Percentiles rank a stretch among this genome's conserved stretches.
phyloP scores from a whole-genome alignment of 2,888 invertebrate genomes.

The Cotesia congregata region DNA sequence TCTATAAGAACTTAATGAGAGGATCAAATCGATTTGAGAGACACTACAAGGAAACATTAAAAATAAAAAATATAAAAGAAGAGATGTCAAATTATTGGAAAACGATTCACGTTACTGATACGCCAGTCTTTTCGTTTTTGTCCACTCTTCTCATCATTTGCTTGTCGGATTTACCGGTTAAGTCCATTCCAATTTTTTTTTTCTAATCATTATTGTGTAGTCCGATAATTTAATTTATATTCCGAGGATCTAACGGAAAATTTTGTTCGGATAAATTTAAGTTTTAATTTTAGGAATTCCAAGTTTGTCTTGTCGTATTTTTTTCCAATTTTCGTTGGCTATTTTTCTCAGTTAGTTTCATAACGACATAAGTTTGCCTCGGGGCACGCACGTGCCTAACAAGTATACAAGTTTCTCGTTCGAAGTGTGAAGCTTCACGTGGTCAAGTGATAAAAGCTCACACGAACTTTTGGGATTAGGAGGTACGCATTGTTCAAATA shows the following conservation, averaged over 20 bases:
- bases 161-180: neutral
- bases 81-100: neutral
- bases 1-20: neutral
- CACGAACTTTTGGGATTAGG: neutral
- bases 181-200: neutral
- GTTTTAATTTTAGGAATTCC: neutral
- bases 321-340: neutral
- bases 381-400: neutral
- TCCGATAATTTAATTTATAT: neutral
- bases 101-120: neutral
- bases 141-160: neutral
- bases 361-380: neutral
- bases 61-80: neutral
- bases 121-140: neutral
- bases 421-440: neutral
- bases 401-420: neutral
- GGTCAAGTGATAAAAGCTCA: neutral
- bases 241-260: neutral
- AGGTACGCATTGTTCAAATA: neutral
- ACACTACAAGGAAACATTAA: neutral
- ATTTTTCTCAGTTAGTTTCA: neutral
- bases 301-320: neutral
- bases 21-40: constrained; percentile 1
- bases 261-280: neutral
- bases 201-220: neutral